Evolutionary conservation across 2,888 invertebrate genomes (phyloP).

Genomic region (Tipula helvola): DNA sequence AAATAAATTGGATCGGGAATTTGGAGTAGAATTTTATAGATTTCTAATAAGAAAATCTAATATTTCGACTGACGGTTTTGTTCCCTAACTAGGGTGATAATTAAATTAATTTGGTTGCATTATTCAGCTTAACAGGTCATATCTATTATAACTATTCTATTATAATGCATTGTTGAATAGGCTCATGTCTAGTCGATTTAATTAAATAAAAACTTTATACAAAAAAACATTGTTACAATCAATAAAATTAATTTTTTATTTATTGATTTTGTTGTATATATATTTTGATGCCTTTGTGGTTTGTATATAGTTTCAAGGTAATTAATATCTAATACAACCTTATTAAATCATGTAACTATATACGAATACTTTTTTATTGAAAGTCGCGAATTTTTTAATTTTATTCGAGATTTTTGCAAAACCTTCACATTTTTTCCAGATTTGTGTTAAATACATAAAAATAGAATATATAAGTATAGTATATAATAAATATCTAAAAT

Average conservation of each 20-base stretch:
- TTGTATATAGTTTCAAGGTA: neutral
- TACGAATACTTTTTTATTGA: neutral
- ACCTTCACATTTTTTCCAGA: neutral
- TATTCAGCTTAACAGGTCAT: too few species aligned
- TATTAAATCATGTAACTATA: neutral
- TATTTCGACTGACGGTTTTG: too few species aligned
- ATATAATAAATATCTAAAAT: neutral
- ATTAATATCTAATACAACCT: neutral
- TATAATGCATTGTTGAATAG: neutral
- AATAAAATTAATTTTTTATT: neutral
- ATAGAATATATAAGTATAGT: neutral
- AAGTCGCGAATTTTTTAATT: neutral
- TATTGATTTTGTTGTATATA: neutral
- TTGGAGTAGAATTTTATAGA: too few species aligned
- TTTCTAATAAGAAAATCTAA: too few species aligned
- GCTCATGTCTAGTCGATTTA: neutral
- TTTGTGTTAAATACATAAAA: neutral
- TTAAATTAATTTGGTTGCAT: too few species aligned
- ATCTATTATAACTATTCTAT: too few species aligned
- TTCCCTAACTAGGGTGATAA: too few species aligned
- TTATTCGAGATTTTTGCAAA: neutral
- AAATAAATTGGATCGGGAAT: too few species aligned
- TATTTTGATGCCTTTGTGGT: neutral
- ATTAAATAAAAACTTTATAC: neutral
- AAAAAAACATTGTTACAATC: neutral